A percentile compares a stretch with the other conserved stretches of the same genome.
Conservation (phyloP, 2,888 invertebrate species). For the Philonicus albiceps region DNA sequence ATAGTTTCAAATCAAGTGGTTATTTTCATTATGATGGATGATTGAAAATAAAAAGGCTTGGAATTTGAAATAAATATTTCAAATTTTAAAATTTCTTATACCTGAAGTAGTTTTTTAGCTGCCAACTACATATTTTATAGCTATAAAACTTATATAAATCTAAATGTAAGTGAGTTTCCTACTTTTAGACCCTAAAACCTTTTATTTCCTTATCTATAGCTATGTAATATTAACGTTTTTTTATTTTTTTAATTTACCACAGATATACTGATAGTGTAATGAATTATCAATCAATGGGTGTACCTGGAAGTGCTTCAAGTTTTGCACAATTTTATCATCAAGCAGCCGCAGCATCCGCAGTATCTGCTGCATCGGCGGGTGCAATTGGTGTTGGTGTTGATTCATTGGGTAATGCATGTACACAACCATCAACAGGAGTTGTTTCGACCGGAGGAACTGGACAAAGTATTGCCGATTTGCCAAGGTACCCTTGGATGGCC, state of each 20-base stretch:
- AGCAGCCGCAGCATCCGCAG: conserved; percentile 72
- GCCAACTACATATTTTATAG: too few species aligned
- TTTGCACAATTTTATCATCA: conserved; percentile 91
- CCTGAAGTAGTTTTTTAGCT: too few species aligned
- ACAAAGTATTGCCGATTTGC: conserved; percentile 90
- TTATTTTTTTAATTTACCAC: background rate
- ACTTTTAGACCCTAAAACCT: too few species aligned
- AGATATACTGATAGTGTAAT: conserved; percentile 64
- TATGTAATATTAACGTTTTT: background rate
- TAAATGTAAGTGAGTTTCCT: too few species aligned
- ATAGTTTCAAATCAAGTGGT: too few species aligned
- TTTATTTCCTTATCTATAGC: background rate
- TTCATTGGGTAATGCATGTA: conserved; percentile 83
- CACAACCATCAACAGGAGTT: conserved; percentile 72
- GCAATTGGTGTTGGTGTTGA: conserved; percentile 76
- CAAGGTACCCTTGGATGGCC: conserved; percentile 96
- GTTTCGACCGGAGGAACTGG: conserved; percentile 70
- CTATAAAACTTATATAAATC: too few species aligned
- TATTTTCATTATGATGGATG: too few species aligned
- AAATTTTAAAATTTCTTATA: too few species aligned
- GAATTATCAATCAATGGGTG: conserved; percentile 65
- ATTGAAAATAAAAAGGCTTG: too few species aligned
- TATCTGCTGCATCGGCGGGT: conserved; percentile 78
- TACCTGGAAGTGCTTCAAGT: conserved; percentile 63
- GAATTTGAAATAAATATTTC: too few species aligned